Evolutionary conservation across 1,140 invertebrate species (phyloP), one percentile per base, ranked within the genome.

Genomic region (Tetramorium alpestre): DNA sequence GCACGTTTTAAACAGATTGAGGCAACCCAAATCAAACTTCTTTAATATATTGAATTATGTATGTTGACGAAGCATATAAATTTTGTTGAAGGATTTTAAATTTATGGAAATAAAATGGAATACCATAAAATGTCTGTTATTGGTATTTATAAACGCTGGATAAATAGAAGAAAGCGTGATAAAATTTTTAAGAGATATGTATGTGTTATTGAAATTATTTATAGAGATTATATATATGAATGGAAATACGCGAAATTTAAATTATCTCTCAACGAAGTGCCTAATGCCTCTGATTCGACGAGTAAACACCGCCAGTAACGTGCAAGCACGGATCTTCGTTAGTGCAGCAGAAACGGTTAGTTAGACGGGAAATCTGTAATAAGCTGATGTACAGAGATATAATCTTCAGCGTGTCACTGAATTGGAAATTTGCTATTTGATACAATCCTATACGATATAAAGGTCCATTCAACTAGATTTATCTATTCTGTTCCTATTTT

Each of bases 321-420:
- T 54, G 33, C 33, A 69, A 62, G 56, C 80, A 38, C 41, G 62
- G 80, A 84, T 84, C 67, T 82, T 82, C 80, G 80, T 82, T 82
- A 82, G 78, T 58, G 67, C 65, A 81, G 65, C 69, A 72, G 69
- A 84, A 75, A 84, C 80, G 67, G 65, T 82, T 82, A 84, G 54
- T 84, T 84, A 84, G 54, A 84, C 69, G 38, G 56, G 67, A 84
- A 84, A 73, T 84, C 80, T 84, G 44, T 75, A 84, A 75, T 84
- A 84, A 84, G 54, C 54, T 11, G 41, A 25, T 44, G 16, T 60
- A 72, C 51, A 73, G 25, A 54, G 77, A 82, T 33, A 47, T 60
- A 41, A 82, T 73, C 80, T 82, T 82, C 67, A 73, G 41, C 33
- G 41, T 84, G 54, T 73, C 67, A 47, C 51, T 60, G 41, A 84